A percentile compares a stretch with the other conserved stretches of the same genome.
Evolutionary conservation across 37 sponge, comb jelly and placozoan genomes (phyloP).

Genomic region (Beroe ovata): DNA sequence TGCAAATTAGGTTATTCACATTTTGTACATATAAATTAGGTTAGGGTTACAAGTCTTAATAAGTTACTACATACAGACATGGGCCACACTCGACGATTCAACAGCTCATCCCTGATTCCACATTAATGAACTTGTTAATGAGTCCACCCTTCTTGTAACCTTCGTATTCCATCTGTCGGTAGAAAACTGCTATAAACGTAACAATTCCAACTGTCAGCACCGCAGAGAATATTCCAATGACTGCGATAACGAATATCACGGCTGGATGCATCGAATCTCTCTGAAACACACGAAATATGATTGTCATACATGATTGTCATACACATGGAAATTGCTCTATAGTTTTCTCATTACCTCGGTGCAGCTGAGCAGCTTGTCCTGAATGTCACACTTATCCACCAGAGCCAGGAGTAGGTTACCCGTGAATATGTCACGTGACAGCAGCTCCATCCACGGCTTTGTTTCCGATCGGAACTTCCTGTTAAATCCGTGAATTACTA

Average conservation of each 20-base stretch:
- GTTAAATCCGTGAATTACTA: constrained; percentile 11
- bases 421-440: constrained; percentile 23
- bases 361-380: constrained; percentile 12
- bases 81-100: neutral
- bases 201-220: neutral
- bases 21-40: too few relatives aligned
- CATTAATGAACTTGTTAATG: neutral
- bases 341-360: constrained; percentile 44
- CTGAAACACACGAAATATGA: too few relatives aligned
- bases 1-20: too few relatives aligned
- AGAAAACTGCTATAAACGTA: constrained; percentile 43
- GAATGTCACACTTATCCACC: constrained; percentile 3
- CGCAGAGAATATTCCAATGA: constrained; percentile 40
- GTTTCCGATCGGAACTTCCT: constrained; percentile 8
- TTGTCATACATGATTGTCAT: too few relatives aligned
- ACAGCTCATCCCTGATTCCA: neutral
- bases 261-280: constrained; percentile 36
- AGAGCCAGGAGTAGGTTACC: neutral
- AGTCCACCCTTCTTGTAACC: constrained; percentile 60
- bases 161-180: constrained; percentile 65
- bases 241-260: constrained; percentile 48
- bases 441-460: constrained; percentile 23
- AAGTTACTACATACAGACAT: too few relatives aligned
- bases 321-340: too few relatives aligned
- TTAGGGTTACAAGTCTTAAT: too few relatives aligned